Evolutionary conservation across 2,888 invertebrate genomes (phyloP).

Genomic region (Troilus luridus): DNA sequence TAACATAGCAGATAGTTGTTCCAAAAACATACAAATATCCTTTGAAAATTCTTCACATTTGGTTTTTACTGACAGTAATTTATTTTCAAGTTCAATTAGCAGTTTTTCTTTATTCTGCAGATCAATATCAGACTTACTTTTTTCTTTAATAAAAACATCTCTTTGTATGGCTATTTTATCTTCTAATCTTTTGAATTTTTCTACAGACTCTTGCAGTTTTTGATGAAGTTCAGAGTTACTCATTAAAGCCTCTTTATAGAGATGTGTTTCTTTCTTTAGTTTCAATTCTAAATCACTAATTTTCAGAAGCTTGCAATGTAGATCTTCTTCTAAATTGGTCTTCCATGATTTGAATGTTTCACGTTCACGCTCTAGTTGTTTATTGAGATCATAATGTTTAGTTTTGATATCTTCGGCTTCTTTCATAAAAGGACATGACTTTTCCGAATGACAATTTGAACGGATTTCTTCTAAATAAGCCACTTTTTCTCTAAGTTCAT

Average conservation of each 20-base stretch:
- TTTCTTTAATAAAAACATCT: slow-evolving; percentile 53
- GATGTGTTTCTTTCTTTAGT: slow-evolving; percentile 49
- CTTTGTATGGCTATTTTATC: slow-evolving; percentile 51
- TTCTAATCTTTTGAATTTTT: slow-evolving; percentile 52
- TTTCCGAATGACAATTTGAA: slow-evolving; percentile 32
- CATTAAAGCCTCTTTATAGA: slow-evolving; percentile 35
- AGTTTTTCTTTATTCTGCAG: slow-evolving; percentile 39
- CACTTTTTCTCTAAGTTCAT: slow-evolving; percentile 3
- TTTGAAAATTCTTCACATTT: slow-evolving; percentile 35
- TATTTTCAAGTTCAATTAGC: slow-evolving; percentile 6
- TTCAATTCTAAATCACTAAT: slow-evolving; percentile 60
- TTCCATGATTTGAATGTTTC: slow-evolving; percentile 56
- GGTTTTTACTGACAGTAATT: not conserved
- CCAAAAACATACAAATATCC: slow-evolving; percentile 40
- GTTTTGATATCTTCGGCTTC: slow-evolving; percentile 24
- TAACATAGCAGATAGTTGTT: slow-evolving; percentile 31
- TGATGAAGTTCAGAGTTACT: slow-evolving; percentile 38
- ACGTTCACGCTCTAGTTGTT: slow-evolving; percentile 46
- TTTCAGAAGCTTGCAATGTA: slow-evolving; percentile 52
- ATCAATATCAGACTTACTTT: slow-evolving; percentile 34
- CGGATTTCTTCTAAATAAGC: slow-evolving; percentile 18
- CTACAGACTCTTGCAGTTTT: not conserved
- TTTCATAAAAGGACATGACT: slow-evolving; percentile 42
- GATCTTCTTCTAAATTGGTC: slow-evolving; percentile 61
- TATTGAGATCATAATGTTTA: not conserved